These are phyloP conservation scores for Vollenhovia emeryi DNA, from an alignment of 1,140 invertebrate genomes.

Conservation along the genomic window DNA sequence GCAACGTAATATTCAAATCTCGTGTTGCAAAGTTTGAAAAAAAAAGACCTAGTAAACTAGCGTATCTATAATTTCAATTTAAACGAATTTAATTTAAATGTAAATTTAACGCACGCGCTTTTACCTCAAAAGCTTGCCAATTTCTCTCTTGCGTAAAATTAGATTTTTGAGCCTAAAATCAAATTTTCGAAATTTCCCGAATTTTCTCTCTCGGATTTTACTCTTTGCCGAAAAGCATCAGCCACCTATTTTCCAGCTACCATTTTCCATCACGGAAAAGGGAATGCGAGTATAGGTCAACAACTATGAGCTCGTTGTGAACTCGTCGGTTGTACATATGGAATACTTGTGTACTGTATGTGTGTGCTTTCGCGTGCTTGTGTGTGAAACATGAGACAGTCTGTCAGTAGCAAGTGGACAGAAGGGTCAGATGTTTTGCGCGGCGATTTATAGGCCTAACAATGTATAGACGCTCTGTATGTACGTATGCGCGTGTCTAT, in stretches of 20 bases:
- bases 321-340: neutral
- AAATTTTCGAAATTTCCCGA: neutral
- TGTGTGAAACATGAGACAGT: slow-evolving; percentile 17
- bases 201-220: neutral
- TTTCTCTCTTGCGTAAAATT: neutral
- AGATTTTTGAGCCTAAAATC: neutral
- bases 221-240: neutral
- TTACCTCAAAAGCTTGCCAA: neutral
- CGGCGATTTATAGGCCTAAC: slow-evolving; percentile 42
- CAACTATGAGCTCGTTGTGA: slow-evolving; percentile 28
- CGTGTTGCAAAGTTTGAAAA: neutral
- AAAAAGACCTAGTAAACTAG: neutral
- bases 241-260: neutral
- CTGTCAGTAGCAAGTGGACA: slow-evolving; percentile 28
- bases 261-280: neutral
- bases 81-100: slow-evolving; percentile 25
- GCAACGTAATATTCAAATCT: slow-evolving; percentile 30
- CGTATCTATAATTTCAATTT: slow-evolving; percentile 1
- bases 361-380: neutral
- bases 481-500: neutral
- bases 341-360: neutral
- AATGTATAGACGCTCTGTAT: neutral
- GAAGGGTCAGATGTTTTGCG: slow-evolving; percentile 46
- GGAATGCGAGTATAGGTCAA: neutral
- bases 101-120: neutral